Base-by-base conservation (phyloP, 2,888 invertebrate genomes). In the Protophormia terraenovae region DNA sequence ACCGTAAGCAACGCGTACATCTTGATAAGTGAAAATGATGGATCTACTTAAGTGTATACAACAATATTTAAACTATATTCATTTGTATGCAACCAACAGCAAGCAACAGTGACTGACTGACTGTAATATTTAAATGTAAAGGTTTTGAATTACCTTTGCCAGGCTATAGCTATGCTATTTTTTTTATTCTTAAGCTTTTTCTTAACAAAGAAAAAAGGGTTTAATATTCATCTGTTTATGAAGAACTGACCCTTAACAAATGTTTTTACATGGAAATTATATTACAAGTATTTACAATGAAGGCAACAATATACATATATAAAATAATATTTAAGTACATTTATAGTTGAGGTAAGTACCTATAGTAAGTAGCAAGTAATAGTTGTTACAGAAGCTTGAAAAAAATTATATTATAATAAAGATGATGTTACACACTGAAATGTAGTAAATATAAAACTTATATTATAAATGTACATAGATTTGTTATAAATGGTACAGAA, bases 1-100 rank as follows among this genome's bases (percentile, higher is more conserved):
- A 85, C 84, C 84, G 78, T 82, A 82, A 85, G 84, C 84, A 85
- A 85, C 67, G 77, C 73, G 84, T 82, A 75, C 84, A 85, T 85
- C 84, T 85, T 85, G 84, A 85, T 85, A 85, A 85, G 73, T 64
- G 32, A 64, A 85, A 82, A 82, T 85, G 84, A 85, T 78, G 84
- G 78, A 85, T 85, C 82, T 82, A 69, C 69, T 81, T 73, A 77
- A 85, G 38, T 19, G 47, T 41, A 72, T 77, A 67, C 77, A 81
- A 72, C 41, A 84, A 60, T 41, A 50, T 41, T n/a, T 60, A 64
- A 78, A 72, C 38, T 67, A 64, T 66, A n/a, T n/a, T n/a, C n/a
- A n/a, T n/a, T n/a, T n/a, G n/a, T n/a, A 71, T 32, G 38, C 38
- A 29, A 62, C 47, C 41, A 10, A 1, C 10, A 47, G 64, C 62